Conservation (phyloP, 1,140 invertebrate species). For the Eueides isabella region DNA sequence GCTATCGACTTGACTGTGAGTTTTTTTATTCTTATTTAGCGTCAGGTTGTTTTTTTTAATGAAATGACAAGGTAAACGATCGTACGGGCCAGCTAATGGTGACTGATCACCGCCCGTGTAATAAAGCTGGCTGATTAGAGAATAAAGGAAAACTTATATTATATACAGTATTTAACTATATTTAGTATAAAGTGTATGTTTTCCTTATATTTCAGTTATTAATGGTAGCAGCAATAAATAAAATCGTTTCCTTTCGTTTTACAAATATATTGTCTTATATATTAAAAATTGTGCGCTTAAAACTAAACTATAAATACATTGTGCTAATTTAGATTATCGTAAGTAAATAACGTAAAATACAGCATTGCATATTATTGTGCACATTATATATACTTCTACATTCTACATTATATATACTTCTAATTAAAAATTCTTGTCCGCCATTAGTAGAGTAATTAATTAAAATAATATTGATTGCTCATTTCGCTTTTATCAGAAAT, state of each 20-base stretch:
- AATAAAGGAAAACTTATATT: background rate
- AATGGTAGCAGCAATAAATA: too few relatives aligned
- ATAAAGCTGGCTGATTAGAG: too few relatives aligned
- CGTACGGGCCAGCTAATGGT: too few relatives aligned
- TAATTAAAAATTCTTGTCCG: too few relatives aligned
- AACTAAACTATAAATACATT: background rate
- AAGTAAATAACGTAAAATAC: background rate
- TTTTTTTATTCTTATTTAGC: background rate
- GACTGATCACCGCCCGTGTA: too few relatives aligned
- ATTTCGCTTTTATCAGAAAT: background rate
- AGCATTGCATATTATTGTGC: background rate
- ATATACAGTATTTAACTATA: background rate
- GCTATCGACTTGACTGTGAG: constrained; percentile 96
- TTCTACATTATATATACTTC: background rate
- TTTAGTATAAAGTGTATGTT: background rate
- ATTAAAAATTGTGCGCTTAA: background rate
- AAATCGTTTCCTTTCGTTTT: background rate
- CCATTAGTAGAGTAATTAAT: background rate
- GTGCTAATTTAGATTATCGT: background rate
- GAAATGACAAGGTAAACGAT: too few relatives aligned
- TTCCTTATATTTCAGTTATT: background rate
- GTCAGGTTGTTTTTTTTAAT: too few relatives aligned
- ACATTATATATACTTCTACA: background rate
- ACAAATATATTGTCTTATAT: background rate
- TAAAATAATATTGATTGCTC: background rate